Percentiles rank a stretch among this genome's conserved stretches.
Evolutionary conservation across 2,888 invertebrate species (phyloP).

Genomic region (Theodoxus fluviatilis): DNA sequence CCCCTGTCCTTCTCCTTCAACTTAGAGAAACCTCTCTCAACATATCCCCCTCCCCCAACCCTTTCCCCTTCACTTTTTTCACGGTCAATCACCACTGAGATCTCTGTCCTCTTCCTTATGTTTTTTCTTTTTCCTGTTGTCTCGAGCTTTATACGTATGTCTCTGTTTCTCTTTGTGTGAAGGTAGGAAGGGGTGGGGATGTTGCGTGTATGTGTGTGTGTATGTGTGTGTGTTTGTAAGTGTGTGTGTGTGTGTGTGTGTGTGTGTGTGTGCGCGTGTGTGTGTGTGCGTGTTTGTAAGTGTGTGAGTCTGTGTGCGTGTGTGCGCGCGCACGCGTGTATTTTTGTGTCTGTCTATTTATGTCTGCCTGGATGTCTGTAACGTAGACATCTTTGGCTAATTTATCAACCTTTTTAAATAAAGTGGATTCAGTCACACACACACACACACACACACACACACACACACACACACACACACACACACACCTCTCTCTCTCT

Average conservation of each 20-base stretch:
- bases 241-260: constrained; percentile 2
- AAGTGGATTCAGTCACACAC: too few relatives aligned
- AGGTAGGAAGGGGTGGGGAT: background rate
- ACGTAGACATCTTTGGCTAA: too few relatives aligned
- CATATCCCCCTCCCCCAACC: background rate
- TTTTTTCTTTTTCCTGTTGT: too few relatives aligned
- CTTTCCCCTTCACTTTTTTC: background rate
- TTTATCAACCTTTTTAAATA: too few relatives aligned
- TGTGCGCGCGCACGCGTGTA: too few relatives aligned
- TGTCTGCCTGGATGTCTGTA: too few relatives aligned
- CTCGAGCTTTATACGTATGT: background rate
- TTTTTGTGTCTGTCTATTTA: too few relatives aligned
- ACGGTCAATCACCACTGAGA: background rate
- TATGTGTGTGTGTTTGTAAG: too few relatives aligned
- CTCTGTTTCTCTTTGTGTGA: background rate
- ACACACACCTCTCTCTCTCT: background rate
- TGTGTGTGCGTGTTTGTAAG: background rate
- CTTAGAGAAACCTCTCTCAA: background rate
- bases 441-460: background rate
- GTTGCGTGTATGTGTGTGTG: too few relatives aligned
- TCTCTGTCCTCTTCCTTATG: background rate
- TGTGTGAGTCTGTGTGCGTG: too few relatives aligned
- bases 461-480: background rate
- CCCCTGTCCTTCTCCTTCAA: background rate
- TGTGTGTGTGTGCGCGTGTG: constrained; percentile 3